Percentiles rank a stretch among this genome's conserved stretches.
Conservation (phyloP, 1,140 invertebrate genomes). For the Temnothorax nylanderi region DNA sequence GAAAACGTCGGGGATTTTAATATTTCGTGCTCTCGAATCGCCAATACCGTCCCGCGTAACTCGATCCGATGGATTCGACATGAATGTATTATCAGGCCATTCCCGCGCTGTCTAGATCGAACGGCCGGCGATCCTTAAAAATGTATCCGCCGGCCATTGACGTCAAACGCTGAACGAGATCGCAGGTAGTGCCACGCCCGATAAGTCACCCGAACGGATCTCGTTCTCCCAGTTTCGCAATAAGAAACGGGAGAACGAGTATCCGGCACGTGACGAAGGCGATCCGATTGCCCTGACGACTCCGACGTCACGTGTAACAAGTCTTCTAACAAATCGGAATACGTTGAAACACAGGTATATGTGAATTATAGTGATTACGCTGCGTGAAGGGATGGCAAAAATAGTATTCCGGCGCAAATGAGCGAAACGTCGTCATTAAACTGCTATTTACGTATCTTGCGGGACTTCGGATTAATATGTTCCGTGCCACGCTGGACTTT, state of each 20-base stretch:
- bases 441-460: background rate
- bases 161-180: slow-evolving; percentile 66
- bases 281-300: slow-evolving; percentile 48
- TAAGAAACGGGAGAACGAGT: slow-evolving; percentile 2
- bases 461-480: background rate
- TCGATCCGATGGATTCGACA: slow-evolving; percentile 57
- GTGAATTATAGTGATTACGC: background rate
- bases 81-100: slow-evolving; percentile 49
- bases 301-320: slow-evolving; percentile 15
- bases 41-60: slow-evolving; percentile 42
- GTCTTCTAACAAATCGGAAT: background rate
- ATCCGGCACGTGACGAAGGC: slow-evolving; percentile 59
- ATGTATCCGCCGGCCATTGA: slow-evolving; percentile 64
- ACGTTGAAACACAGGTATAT: too few species aligned
- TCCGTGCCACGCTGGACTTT: too few species aligned
- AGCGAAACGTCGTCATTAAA: background rate
- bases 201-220: slow-evolving; percentile 57
- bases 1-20: slow-evolving; percentile 31
- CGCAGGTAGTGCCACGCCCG: slow-evolving; percentile 53
- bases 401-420: background rate
- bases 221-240: slow-evolving; percentile 24
- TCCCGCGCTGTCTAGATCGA: slow-evolving; percentile 57
- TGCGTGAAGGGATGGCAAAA: background rate
- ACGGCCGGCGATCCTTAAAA: slow-evolving; percentile 56
- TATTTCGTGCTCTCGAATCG: slow-evolving; percentile 49